A percentile compares a stretch with the other conserved stretches of the same genome.
phyloP scores from a whole-genome alignment of 2,888 invertebrate genomes.

The Cistogaster globosa region DNA sequence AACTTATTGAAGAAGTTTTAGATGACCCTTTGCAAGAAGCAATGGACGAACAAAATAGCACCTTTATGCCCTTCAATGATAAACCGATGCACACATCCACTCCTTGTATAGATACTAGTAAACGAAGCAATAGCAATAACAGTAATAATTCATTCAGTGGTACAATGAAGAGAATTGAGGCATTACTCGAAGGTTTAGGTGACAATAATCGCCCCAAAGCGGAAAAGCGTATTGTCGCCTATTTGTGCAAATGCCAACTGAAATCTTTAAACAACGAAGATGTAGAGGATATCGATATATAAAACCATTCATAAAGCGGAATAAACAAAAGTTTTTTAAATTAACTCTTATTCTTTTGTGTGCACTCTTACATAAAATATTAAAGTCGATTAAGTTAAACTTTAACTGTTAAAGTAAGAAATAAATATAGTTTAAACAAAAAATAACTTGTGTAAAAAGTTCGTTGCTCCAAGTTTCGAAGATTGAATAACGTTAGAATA shows the following conservation, averaged over 20 bases:
- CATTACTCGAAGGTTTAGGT: slow-evolving; percentile 77
- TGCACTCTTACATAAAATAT: too few species aligned
- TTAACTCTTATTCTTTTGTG: too few species aligned
- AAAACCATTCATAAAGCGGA: slow-evolving; percentile 33
- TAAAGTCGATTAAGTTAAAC: too few species aligned
- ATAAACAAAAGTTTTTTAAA: neutral
- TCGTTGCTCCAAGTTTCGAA: too few species aligned
- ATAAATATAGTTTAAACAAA: too few species aligned
- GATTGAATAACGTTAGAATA: too few species aligned
- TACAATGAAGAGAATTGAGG: slow-evolving; percentile 77
- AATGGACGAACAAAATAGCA: slow-evolving; percentile 75
- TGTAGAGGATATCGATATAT: slow-evolving; percentile 78
- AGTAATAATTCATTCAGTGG: slow-evolving; percentile 64
- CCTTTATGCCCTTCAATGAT: slow-evolving; percentile 60
- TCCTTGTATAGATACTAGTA: neutral
- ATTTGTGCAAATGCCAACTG: slow-evolving; percentile 79
- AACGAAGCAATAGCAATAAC: slow-evolving; percentile 19
- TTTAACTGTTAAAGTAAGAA: too few species aligned
- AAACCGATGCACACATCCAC: slow-evolving; percentile 54
- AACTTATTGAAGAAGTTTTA: slow-evolving; percentile 73
- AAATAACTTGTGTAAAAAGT: too few species aligned
- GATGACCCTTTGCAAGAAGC: slow-evolving; percentile 79
- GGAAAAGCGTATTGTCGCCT: slow-evolving; percentile 78
- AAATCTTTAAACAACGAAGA: slow-evolving; percentile 76
- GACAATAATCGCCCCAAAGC: slow-evolving; percentile 77